Evolutionary conservation across 1,140 invertebrate species (phyloP).

Genomic region (Pygmarrhopalites habei): DNA sequence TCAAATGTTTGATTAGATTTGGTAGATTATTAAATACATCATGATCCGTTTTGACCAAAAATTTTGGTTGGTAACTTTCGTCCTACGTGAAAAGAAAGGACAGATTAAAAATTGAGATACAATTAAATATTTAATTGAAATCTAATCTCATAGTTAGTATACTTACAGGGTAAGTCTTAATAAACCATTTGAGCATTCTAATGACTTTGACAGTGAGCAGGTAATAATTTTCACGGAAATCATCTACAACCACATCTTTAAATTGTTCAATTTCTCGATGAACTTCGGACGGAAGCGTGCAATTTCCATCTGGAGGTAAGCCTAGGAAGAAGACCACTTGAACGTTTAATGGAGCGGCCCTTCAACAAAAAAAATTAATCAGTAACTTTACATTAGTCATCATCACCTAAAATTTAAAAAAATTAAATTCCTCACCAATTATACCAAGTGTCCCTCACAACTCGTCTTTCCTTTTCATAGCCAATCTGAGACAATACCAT

Average conservation of each 20-base stretch:
- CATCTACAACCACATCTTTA: constrained; percentile 45
- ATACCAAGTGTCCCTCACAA: constrained; percentile 24
- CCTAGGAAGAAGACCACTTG: constrained; percentile 26
- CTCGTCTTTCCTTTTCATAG: not conserved
- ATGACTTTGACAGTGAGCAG: constrained; percentile 49
- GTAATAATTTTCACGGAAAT: constrained; percentile 46
- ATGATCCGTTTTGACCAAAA: constrained; percentile 48
- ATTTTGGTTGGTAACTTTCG: constrained; percentile 32
- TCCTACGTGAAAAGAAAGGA: too few species aligned
- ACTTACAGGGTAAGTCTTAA: constrained; percentile 40
- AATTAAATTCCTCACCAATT: too few species aligned
- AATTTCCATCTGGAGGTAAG: not conserved
- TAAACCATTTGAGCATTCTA: constrained; percentile 44
- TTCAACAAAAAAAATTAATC: too few species aligned
- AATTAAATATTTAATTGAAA: too few species aligned
- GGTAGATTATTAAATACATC: constrained; percentile 47
- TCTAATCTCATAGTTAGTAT: too few species aligned
- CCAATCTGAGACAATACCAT: constrained; percentile 16
- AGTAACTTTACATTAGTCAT: too few species aligned
- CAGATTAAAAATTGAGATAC: too few species aligned
- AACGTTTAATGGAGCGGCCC: constrained; percentile 1
- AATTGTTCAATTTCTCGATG: constrained; percentile 22
- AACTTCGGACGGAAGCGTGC: not conserved
- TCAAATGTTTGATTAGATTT: constrained; percentile 37
- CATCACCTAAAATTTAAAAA: too few species aligned